Conservation (phyloP, 2,888 invertebrate species). For the Lordiphosa andalusiaca region DNA sequence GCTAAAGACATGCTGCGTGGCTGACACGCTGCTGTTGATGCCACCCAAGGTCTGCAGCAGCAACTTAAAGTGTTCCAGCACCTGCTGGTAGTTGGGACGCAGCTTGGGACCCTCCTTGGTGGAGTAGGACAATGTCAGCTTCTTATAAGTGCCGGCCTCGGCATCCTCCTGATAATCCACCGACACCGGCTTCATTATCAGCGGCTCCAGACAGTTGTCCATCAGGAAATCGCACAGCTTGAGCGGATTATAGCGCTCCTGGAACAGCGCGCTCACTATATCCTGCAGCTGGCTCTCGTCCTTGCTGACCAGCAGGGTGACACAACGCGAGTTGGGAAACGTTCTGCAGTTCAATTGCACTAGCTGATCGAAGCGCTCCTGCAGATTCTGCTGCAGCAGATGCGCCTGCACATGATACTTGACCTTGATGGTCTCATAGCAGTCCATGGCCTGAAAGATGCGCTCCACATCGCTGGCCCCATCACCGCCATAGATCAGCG, state of each 20-base stretch:
- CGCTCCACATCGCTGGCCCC: constrained; percentile 63
- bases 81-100: constrained; percentile 77
- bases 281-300: constrained; percentile 75
- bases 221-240: constrained; percentile 77
- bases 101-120: constrained; percentile 64
- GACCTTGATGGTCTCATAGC: constrained; percentile 77
- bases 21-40: constrained; percentile 76
- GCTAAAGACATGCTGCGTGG: constrained; percentile 72
- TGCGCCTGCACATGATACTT: constrained; percentile 77
- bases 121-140: constrained; percentile 78
- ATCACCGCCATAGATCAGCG: constrained; percentile 62
- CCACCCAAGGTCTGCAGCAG: constrained; percentile 69
- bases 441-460: constrained; percentile 73
- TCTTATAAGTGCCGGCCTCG: constrained; percentile 54
- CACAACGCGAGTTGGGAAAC: constrained; percentile 77
- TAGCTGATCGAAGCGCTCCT: constrained; percentile 77
- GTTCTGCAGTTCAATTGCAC: constrained; percentile 77
- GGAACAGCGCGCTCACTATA: constrained; percentile 76
- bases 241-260: constrained; percentile 78
- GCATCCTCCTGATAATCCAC: constrained; percentile 66
- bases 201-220: constrained; percentile 78
- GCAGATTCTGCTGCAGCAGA: constrained; percentile 76
- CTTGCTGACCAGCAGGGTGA: constrained; percentile 76
- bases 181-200: constrained; percentile 78
- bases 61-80: constrained; percentile 72